phyloP scores from a whole-genome alignment of 2,888 invertebrate genomes.

The Platypus cylindrus region DNA sequence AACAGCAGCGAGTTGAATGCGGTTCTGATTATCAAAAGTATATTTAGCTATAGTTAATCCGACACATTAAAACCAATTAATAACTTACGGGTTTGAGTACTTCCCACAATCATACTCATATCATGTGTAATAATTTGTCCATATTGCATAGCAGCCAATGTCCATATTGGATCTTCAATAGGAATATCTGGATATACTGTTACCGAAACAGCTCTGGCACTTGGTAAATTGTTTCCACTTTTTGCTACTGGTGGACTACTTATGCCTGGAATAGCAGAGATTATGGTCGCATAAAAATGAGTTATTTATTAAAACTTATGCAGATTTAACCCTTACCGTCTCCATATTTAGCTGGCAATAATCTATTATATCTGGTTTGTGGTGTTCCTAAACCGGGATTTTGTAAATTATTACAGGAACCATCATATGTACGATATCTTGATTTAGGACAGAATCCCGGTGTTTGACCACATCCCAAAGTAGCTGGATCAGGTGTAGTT shows the following conservation, averaged over 20 bases:
- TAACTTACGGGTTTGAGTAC: conserved; percentile 62
- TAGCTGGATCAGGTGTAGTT: conserved; percentile 10
- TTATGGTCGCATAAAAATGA: neutral
- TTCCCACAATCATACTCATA: conserved; percentile 60
- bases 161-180: conserved; percentile 58
- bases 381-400: conserved; percentile 73
- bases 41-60: neutral
- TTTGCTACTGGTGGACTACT: conserved; percentile 44
- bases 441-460: conserved; percentile 30
- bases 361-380: conserved; percentile 54
- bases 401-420: conserved; percentile 85
- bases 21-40: conserved; percentile 33
- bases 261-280: conserved; percentile 39
- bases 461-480: conserved; percentile 19
- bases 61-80: neutral
- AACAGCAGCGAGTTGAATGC: conserved; percentile 49
- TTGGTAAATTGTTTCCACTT: conserved; percentile 55
- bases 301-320: neutral
- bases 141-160: conserved; percentile 65
- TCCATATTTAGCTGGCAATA: conserved; percentile 51
- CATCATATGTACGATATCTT: conserved; percentile 73
- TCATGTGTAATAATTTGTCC: conserved; percentile 72
- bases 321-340: conserved; percentile 43
- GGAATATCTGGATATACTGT: conserved; percentile 57
- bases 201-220: conserved; percentile 56